Base-by-base conservation (phyloP, 2,888 invertebrate species). In the Chloroclystis v-ata region DNA sequence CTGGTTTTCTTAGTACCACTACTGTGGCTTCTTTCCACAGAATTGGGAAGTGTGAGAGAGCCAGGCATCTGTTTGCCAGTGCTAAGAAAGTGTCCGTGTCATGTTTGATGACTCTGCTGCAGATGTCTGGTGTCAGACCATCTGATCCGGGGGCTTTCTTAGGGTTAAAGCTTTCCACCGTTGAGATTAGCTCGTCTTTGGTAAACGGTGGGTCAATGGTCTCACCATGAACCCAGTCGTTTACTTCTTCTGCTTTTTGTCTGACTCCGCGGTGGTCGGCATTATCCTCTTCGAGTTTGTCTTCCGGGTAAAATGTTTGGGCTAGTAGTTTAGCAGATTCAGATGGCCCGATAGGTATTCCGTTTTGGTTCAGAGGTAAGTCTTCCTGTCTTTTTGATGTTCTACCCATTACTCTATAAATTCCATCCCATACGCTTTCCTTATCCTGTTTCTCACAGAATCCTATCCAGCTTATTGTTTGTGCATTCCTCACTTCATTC, bases 111-210 rank as follows among this genome's bases (percentile, higher is more conserved):
- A 53, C 54, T n/a, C n/a, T n/a, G n/a, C n/a, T n/a, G 50, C 47
- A 43, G 4, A 47, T 43, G 10, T 47, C 47, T 0, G 47, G 25
- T 0, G 47, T 47, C 1, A 47, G 7, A 5, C 47, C 47, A 5
- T 47, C 47, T 0, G 8, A 5, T 1, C 47, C 47, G 5, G 60
- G 60, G 47, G 56, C 57, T 29, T 56, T 60, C 26, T 56, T 59
- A 2, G 54, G 52, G 24, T 52, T 56, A 8, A 56, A 56, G 4
- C 32, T 33, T 0, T 11, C n/a, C 14, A 41, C 13, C 4, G 47
- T 42, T 5, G 10, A 7, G 11, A 6, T 33, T 1, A 56, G 43
- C 16, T 59, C 56, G 0, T 30, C 1, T 4, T n/a, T 9, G 0
- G 57, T 56, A 37, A 57, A 60, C 12, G 44, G 48, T 9, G 60